Base-by-base conservation (phyloP, 2,113 vertebrate genomes). In the Salvelinus namaycush region DNA sequence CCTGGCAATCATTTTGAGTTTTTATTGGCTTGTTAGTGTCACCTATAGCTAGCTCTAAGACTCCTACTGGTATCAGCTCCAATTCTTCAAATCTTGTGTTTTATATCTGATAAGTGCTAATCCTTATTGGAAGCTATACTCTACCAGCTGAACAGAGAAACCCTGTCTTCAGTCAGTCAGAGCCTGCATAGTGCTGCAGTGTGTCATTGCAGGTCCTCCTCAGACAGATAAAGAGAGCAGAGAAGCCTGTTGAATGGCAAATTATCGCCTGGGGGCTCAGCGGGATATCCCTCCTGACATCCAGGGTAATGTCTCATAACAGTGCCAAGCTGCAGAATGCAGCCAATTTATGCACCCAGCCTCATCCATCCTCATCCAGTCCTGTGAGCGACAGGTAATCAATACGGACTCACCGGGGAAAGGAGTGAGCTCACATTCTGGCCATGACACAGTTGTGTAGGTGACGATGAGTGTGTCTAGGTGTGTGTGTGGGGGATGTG, bases 311-410 rank as follows among this genome's bases (percentile, higher is more conserved):
- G 8, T 62, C 80, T 83, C 24, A 51, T 39, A 48, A 72, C 39
- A 13, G 51, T 59, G 74, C 64, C 73, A 74, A 68, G 65, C 31
- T 66, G 49, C 74, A 27, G 49, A 71, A 34, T 71, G 74, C 34
- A 78, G 73, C 72, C 76, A 83, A 76, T 72, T 81, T 76, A 80
- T 78, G 80, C 76, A 74, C 68, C 76, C 72, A 65, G 39, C 39
- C 39, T 44, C 39, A 44, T 44, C 39, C 39, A 44, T 44, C 39
- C 39, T 44, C 39, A 44, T 44, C 39, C 39, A 44, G 39, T 73
- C 34, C 64, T 13, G 60, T 54, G 77, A 73, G 59, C 72, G 73
- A 82, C 76, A 76, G 76, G 7, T 79, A 82, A 82, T 82, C 77
- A 78, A 78, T 76, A 72, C 60, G 51, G 64, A 44, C 39, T 44